Conservation (phyloP, 2,888 invertebrate species). For the Dichetophora obliterata region DNA sequence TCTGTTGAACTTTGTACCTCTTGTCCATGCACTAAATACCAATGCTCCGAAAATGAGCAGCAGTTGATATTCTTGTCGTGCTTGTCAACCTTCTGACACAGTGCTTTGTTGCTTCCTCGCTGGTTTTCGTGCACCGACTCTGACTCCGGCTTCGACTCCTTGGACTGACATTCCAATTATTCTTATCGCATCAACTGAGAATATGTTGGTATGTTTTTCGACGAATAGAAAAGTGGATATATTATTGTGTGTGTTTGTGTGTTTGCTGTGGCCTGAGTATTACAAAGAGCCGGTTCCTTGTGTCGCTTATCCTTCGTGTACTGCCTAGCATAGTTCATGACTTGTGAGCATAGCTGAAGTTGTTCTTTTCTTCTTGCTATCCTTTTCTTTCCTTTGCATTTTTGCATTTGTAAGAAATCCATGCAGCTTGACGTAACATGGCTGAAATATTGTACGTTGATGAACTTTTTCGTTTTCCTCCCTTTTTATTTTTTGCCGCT, state of each 20-base stretch:
- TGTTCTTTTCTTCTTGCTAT: neutral
- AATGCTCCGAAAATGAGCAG: neutral
- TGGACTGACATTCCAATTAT: slow-evolving; percentile 62
- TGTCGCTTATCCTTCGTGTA: neutral
- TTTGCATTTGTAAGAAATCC: neutral
- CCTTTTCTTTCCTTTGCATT: neutral
- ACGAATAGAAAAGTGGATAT: neutral
- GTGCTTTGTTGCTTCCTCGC: neutral
- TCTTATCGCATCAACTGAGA: slow-evolving; percentile 53
- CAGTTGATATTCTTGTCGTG: slow-evolving; percentile 24
- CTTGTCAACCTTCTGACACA: slow-evolving; percentile 5
- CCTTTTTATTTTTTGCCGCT: no score
- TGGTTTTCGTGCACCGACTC: neutral
- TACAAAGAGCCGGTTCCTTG: neutral
- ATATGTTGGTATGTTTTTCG: neutral
- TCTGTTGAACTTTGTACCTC: neutral
- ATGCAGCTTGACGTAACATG: neutral
- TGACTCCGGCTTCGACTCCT: neutral
- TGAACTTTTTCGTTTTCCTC: neutral
- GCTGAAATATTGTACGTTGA: neutral
- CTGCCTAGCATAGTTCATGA: slow-evolving; percentile 5
- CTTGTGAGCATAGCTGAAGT: neutral
- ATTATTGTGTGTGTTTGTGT: neutral
- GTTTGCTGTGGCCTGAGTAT: neutral
- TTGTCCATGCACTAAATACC: neutral